phyloP scores from a whole-genome alignment of 2,113 vertebrate genomes.

The Monarcha castaneiventris region DNA sequence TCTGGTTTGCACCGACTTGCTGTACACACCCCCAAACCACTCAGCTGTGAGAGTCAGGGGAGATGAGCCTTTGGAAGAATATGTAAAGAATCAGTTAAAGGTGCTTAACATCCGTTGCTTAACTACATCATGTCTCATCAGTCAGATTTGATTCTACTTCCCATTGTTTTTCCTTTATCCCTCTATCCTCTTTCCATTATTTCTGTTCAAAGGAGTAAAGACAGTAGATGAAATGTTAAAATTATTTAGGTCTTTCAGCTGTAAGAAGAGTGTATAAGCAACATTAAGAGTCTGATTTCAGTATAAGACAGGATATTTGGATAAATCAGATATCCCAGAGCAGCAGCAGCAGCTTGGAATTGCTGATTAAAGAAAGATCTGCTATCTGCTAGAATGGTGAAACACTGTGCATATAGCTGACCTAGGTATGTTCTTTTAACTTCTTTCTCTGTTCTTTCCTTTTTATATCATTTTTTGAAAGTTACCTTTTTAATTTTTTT shows the following conservation, averaged over 20 bases:
- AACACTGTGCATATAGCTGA: not conserved
- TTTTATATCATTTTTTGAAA: not conserved
- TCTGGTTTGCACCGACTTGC: not conserved
- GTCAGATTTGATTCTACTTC: conserved; percentile 35
- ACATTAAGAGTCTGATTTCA: conserved; percentile 12
- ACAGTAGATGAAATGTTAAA: conserved; percentile 30
- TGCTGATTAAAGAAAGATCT: not conserved
- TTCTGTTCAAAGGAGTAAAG: conserved; percentile 33
- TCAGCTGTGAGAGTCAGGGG: not conserved
- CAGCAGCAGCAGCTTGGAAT: not conserved
- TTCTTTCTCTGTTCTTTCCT: not conserved
- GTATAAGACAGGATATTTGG: not conserved
- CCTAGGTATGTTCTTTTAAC: not conserved
- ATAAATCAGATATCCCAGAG: not conserved
- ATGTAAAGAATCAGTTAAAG: conserved; percentile 45
- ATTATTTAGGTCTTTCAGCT: not conserved
- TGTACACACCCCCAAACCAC: rapidly evolving
- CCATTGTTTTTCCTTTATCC: conserved; percentile 30
- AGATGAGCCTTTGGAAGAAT: conserved; percentile 32
- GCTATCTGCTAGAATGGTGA: not conserved
- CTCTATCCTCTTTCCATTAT: conserved; percentile 5
- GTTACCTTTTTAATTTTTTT: not conserved
- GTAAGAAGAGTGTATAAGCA: not conserved
- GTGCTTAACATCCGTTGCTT: conserved; percentile 60
- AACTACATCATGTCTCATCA: conserved; percentile 48